A percentile compares a stretch with the other conserved stretches of the same genome.
Evolutionary conservation across 2,113 vertebrate species (phyloP).

Genomic region (Piaya cayana): DNA sequence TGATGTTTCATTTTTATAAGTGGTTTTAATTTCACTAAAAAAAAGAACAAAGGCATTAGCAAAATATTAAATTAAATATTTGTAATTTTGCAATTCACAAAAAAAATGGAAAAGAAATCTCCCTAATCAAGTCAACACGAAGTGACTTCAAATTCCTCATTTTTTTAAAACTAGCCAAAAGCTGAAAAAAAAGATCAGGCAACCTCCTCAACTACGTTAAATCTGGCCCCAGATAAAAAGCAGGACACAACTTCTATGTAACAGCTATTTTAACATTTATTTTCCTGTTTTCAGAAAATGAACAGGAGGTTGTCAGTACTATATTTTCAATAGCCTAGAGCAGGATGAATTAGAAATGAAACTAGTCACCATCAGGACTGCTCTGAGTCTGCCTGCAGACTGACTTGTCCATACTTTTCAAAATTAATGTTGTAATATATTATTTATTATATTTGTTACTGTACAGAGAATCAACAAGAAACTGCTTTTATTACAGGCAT

Average conservation of each 20-base stretch:
- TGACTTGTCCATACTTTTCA: neutral
- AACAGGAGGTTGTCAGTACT: neutral
- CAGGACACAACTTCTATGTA: neutral
- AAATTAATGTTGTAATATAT: neutral
- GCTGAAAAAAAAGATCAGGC: neutral
- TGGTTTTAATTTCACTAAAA: neutral
- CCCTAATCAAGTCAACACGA: neutral
- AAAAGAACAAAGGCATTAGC: neutral
- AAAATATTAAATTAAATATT: neutral
- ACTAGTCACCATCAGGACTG: neutral
- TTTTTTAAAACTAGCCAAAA: neutral
- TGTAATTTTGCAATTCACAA: neutral
- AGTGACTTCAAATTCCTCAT: neutral
- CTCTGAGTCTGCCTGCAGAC: neutral
- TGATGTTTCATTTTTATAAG: neutral
- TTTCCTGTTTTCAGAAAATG: neutral
- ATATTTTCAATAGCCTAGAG: neutral
- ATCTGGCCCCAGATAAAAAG: neutral
- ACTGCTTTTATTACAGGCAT: neutral
- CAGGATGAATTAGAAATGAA: neutral
- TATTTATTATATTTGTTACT: neutral
- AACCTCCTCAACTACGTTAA: neutral
- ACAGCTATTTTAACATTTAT: neutral
- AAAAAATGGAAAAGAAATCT: neutral
- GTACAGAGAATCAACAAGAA: neutral